Evolutionary conservation across 2,888 invertebrate species (phyloP).

Genomic region (Cantharis lateralis): DNA sequence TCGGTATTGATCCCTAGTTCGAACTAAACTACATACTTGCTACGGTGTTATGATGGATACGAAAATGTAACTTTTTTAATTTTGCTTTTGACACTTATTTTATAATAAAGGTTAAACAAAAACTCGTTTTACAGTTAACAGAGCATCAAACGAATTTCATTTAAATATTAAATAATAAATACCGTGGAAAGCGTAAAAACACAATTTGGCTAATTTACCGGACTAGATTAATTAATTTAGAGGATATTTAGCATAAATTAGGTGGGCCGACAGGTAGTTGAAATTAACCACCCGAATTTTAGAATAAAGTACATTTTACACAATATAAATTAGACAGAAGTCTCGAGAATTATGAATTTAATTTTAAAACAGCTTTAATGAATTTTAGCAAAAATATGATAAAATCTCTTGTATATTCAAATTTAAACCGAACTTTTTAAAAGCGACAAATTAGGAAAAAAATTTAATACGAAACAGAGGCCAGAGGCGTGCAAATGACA

Average conservation of each 20-base stretch:
- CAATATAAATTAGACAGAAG: neutral
- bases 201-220: neutral
- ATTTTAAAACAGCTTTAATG: neutral
- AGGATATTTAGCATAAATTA: neutral
- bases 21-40: neutral
- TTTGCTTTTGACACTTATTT: neutral
- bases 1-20: neutral
- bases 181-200: neutral
- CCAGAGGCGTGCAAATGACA: neutral
- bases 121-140: neutral
- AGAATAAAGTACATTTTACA: neutral
- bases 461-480: neutral
- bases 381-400: neutral
- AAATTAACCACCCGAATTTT: neutral
- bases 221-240: neutral
- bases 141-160: neutral
- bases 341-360: neutral
- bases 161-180: neutral
- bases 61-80: neutral
- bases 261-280: neutral
- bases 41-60: neutral
- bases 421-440: neutral
- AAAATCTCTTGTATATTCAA: neutral
- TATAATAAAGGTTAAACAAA: neutral
- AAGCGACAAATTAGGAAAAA: neutral